Evolutionary conservation across 2,888 invertebrate genomes (phyloP).

Genomic region (Eristalis tenax): DNA sequence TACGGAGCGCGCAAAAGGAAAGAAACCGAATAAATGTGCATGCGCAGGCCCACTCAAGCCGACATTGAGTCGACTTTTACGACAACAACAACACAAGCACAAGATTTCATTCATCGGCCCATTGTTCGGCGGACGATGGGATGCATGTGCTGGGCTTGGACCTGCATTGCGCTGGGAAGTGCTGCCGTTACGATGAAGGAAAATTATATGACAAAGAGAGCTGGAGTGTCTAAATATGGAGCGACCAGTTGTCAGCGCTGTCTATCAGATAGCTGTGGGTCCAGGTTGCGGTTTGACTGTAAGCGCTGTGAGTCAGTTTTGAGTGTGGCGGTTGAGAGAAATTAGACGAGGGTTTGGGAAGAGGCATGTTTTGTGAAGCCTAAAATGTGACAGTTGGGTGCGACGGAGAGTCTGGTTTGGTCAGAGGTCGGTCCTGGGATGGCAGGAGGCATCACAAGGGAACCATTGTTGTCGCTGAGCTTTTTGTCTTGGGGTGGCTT

Average conservation of each 20-base stretch:
- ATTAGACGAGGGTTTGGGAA: background rate
- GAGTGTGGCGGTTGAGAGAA: background rate
- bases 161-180: background rate
- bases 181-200: background rate
- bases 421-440: too few relatives aligned
- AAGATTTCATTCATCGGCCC: constrained; percentile 38
- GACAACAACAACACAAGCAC: background rate
- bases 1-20: constrained; percentile 16
- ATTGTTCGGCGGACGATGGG: background rate
- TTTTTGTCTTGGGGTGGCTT: too few relatives aligned
- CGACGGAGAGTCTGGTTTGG: too few relatives aligned
- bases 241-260: background rate
- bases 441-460: too few relatives aligned
- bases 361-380: background rate
- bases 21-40: background rate
- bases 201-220: background rate
- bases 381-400: too few relatives aligned
- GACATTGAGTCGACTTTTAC: background rate
- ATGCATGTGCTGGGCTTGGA: background rate
- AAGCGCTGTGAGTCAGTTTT: background rate
- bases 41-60: constrained; percentile 35
- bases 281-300: background rate
- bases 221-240: background rate
- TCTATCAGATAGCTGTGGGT: background rate
- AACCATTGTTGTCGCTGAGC: too few relatives aligned